These are phyloP conservation scores for Scomberomorus guttatus DNA, from an alignment of 2,797 vertebrate genomes.

Conservation along the genomic window DNA sequence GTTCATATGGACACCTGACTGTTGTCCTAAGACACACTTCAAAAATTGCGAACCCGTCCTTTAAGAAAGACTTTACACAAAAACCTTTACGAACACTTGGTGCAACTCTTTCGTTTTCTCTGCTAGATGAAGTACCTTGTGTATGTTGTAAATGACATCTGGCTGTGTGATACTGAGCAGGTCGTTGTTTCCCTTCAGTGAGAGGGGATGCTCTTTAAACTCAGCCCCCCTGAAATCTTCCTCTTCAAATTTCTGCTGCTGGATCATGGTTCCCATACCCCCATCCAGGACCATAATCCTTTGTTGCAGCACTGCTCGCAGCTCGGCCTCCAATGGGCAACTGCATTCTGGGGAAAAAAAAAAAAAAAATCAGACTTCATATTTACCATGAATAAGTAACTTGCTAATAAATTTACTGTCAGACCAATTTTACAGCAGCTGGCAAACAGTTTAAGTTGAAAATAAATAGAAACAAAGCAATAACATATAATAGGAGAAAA, in stretches of 20 bases:
- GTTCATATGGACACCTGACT: too few species aligned
- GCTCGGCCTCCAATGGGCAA: slow-evolving; percentile 82
- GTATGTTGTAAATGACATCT: slow-evolving; percentile 90
- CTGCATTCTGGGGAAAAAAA: slow-evolving; percentile 33
- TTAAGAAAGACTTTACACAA: too few species aligned
- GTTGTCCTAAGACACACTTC: too few species aligned
- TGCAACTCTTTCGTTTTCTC: not conserved
- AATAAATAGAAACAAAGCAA: not conserved
- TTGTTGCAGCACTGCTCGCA: slow-evolving; percentile 86
- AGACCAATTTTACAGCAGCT: not conserved
- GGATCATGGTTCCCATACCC: slow-evolving; percentile 98
- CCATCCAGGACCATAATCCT: slow-evolving; percentile 96
- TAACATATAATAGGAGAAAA: too few species aligned
- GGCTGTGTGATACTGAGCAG: slow-evolving; percentile 95
- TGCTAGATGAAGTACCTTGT: slow-evolving; percentile 87
- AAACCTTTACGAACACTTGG: too few species aligned
- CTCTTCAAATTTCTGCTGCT: slow-evolving; percentile 88
- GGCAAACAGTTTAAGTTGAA: not conserved
- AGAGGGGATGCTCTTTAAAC: slow-evolving; percentile 88
- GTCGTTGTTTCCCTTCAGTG: slow-evolving; percentile 96
- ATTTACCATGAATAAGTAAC: not conserved
- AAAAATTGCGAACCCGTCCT: too few species aligned
- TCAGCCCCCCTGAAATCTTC: slow-evolving; percentile 91
- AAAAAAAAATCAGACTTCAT: not conserved
- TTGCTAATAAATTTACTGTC: not conserved